Conservation (phyloP, 1,140 invertebrate genomes). For the Pollicipes pollicipes region DNA sequence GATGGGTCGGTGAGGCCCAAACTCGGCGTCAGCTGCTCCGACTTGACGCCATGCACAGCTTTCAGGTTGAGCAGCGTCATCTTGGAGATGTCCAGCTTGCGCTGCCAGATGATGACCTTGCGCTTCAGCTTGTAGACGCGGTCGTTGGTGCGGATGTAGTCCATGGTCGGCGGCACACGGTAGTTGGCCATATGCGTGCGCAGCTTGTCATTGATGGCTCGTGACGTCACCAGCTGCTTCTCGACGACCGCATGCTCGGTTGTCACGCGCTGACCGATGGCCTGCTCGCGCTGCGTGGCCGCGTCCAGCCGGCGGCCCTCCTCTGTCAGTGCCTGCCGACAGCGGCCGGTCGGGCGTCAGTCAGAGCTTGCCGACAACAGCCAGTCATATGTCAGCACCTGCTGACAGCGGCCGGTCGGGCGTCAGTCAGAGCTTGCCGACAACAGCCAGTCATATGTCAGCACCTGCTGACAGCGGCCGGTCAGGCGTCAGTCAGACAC, state of each 20-base stretch:
- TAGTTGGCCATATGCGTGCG: background rate
- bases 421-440: too few relatives aligned
- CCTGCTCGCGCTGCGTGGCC: background rate
- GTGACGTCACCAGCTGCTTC: background rate
- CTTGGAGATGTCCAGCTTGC: background rate
- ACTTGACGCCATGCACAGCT: background rate
- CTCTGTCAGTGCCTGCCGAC: background rate
- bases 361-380: too few relatives aligned
- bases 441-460: too few relatives aligned
- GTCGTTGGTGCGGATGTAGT: background rate
- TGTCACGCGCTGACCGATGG: background rate
- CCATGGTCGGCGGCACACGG: background rate
- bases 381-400: too few relatives aligned
- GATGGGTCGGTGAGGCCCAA: too few relatives aligned
- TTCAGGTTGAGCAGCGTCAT: background rate
- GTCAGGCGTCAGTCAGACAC: too few relatives aligned
- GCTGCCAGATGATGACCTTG: background rate
- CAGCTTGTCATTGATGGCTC: background rate
- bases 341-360: too few relatives aligned
- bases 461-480: too few relatives aligned
- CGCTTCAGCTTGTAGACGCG: background rate
- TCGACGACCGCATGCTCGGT: background rate
- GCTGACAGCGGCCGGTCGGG: too few relatives aligned
- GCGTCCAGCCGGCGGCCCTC: background rate
- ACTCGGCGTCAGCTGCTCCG: too few relatives aligned